phyloP scores from a whole-genome alignment of 2,113 vertebrate species.

The Lycaon pictus region DNA sequence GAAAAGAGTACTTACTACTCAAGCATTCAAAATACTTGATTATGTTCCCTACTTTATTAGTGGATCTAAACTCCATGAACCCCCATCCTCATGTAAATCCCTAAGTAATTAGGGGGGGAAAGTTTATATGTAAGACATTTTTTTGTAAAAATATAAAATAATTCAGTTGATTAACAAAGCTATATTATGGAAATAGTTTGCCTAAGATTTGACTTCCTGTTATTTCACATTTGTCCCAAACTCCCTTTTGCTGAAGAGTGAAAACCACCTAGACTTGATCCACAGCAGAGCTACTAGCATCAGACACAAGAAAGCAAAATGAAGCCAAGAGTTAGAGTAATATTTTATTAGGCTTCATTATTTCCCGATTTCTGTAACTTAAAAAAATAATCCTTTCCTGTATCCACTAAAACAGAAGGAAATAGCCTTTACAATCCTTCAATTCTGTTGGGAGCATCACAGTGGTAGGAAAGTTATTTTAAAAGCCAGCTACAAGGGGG shows the following conservation, averaged over 20 bases:
- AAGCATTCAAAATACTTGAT: neutral
- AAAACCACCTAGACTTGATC: neutral
- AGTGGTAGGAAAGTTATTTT: neutral
- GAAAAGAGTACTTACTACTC: neutral
- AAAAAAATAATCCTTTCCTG: neutral
- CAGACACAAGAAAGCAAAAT: neutral
- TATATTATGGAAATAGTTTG: neutral
- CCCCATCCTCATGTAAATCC: neutral
- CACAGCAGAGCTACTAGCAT: neutral
- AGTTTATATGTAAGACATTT: neutral
- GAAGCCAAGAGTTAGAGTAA: neutral
- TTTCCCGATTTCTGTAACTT: neutral
- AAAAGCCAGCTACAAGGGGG: neutral
- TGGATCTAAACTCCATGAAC: neutral
- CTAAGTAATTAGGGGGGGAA: neutral
- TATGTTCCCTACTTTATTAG: neutral
- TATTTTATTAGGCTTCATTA: neutral
- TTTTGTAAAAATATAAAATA: neutral
- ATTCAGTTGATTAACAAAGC: neutral
- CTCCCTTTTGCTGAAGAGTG: neutral
- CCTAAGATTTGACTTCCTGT: neutral
- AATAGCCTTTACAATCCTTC: neutral
- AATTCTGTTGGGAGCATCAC: neutral
- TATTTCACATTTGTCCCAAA: neutral
- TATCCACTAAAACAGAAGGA: neutral